Evolutionary conservation across 2,888 invertebrate genomes (phyloP).

Genomic region (Magallana nippona): DNA sequence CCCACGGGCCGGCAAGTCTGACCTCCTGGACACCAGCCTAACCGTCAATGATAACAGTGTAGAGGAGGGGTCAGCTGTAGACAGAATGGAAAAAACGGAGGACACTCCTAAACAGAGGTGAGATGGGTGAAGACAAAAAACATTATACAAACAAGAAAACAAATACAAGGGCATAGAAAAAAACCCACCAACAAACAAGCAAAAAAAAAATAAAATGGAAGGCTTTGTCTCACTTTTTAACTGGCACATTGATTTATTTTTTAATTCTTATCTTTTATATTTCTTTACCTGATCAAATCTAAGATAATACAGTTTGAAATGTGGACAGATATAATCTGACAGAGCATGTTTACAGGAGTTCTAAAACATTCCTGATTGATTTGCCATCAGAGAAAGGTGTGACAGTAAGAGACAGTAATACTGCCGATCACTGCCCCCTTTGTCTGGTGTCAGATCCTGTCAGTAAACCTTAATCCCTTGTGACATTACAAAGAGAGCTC

Average conservation of each 20-base stretch:
- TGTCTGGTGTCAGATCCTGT: not conserved
- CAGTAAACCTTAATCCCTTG: not conserved
- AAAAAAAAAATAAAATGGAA: too few relatives aligned
- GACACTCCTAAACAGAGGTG: not conserved
- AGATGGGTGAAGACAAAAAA: too few relatives aligned
- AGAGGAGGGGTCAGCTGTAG: conserved; percentile 12
- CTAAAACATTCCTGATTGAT: conserved; percentile 9
- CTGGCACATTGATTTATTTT: too few relatives aligned
- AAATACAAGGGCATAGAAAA: too few relatives aligned
- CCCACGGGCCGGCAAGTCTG: conserved; percentile 71
- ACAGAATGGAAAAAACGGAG: not conserved
- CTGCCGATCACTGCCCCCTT: not conserved
- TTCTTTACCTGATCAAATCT: too few relatives aligned
- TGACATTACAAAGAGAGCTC: not conserved
- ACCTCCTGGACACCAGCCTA: conserved; percentile 51
- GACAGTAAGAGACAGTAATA: not conserved
- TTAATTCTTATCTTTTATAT: too few relatives aligned
- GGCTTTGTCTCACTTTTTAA: too few relatives aligned
- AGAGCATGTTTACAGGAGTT: not conserved
- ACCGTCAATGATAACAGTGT: not conserved
- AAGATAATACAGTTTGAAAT: not conserved
- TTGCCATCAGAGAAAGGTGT: not conserved
- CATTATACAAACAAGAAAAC: too few relatives aligned
- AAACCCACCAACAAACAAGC: too few relatives aligned
- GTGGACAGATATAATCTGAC: not conserved